phyloP scores from a whole-genome alignment of 30 jellyfish, hydroid and myxozoan genomes.

The Turritopsis rubra region DNA sequence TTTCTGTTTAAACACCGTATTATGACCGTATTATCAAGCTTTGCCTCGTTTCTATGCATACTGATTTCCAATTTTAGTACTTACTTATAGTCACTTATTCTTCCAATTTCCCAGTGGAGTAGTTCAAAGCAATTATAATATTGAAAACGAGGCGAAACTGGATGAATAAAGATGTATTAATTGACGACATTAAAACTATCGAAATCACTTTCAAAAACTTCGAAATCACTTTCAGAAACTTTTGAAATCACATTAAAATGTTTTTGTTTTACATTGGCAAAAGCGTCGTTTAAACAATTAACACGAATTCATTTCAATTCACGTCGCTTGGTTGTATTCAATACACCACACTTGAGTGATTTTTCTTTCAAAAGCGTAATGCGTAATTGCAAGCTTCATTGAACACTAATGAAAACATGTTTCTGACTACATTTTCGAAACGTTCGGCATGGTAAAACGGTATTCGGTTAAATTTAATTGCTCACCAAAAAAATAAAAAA shows the following conservation, averaged over 20 bases:
- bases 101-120: too few relatives aligned
- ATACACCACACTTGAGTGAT: conserved; percentile 28
- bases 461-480: neutral
- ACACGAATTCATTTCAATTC: neutral
- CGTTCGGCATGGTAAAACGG: conserved; percentile 27
- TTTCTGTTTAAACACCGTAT: too few relatives aligned
- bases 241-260: neutral
- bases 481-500: conserved; percentile 6
- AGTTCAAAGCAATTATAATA: too few relatives aligned
- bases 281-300: neutral
- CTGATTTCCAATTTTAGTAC: too few relatives aligned
- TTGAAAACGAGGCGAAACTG: too few relatives aligned
- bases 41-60: too few relatives aligned
- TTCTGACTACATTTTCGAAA: conserved; percentile 10
- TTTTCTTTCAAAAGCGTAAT: conserved; percentile 20
- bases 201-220: neutral
- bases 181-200: neutral
- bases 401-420: conserved; percentile 36
- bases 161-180: too few relatives aligned
- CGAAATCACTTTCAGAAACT: neutral
- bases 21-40: too few relatives aligned
- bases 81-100: too few relatives aligned
- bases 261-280: neutral
- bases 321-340: neutral
- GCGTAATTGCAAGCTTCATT: conserved; percentile 37